A percentile compares a stretch with the other conserved stretches of the same genome.
phyloP scores from a whole-genome alignment of 2,888 invertebrate genomes.

The Troglohyphantes excavatus region DNA sequence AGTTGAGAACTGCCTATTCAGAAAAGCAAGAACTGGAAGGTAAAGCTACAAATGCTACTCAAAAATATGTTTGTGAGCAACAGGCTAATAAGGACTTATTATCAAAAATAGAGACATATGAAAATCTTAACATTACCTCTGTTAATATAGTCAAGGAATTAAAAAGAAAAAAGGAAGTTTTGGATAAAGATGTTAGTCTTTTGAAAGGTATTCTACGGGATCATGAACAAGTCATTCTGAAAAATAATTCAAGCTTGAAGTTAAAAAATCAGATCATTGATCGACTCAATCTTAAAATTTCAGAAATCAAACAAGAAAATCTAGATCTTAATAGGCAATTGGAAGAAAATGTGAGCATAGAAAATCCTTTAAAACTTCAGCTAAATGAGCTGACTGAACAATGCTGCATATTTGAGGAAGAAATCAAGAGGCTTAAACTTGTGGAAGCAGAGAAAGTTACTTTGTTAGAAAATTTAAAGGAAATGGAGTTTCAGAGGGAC shows the following conservation, averaged over 20 bases:
- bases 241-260: constrained; percentile 23
- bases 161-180: not conserved
- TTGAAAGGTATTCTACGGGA: not conserved
- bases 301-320: constrained; percentile 21
- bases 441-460: constrained; percentile 3
- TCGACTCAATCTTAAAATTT: constrained; percentile 17
- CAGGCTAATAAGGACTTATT: not conserved
- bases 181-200: constrained; percentile 31
- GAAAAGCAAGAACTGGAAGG: constrained; percentile 45
- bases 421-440: constrained; percentile 25
- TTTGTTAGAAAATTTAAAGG: not conserved
- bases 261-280: not conserved
- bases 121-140: not conserved
- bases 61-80: constrained; percentile 33
- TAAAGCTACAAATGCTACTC: not conserved
- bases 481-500: constrained; percentile 5
- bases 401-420: not conserved
- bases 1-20: constrained; percentile 31
- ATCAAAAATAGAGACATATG: not conserved
- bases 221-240: constrained; percentile 23
- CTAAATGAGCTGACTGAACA: not conserved
- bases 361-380: not conserved
- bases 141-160: not conserved
- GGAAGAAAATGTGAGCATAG: not conserved
- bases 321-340: not conserved